Percentiles rank a stretch among this genome's conserved stretches.
phyloP scores from a whole-genome alignment of 1,140 invertebrate genomes.

The Penaeus chinensis region DNA sequence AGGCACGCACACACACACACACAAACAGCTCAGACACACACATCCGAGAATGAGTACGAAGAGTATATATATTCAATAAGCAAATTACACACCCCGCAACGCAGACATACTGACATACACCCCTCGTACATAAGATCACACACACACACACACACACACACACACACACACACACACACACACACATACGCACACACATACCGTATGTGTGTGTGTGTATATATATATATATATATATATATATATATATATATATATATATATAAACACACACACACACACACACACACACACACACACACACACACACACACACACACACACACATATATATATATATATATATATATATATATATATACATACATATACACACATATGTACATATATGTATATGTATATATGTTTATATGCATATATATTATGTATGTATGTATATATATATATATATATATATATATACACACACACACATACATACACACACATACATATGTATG shows the following conservation, averaged over 20 bases:
- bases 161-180: slow-evolving; percentile 19
- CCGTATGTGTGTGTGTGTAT: slow-evolving; percentile 10
- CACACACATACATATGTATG: background rate
- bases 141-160: slow-evolving; percentile 35
- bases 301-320: slow-evolving; percentile 11
- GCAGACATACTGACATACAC: too few relatives aligned
- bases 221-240: slow-evolving; percentile 8
- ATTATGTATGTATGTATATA: too few relatives aligned
- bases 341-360: slow-evolving; percentile 32
- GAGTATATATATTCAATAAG: too few relatives aligned
- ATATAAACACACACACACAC: slow-evolving; percentile 3
- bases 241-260: background rate
- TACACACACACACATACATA: background rate
- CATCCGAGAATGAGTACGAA: too few relatives aligned
- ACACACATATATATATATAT: slow-evolving; percentile 33
- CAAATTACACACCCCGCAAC: too few relatives aligned
- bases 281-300: background rate
- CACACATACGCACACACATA: slow-evolving; percentile 28
- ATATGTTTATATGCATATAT: too few relatives aligned
- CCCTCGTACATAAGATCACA: background rate
- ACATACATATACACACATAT: slow-evolving; percentile 4
- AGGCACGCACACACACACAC: too few relatives aligned
- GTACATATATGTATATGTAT: too few relatives aligned
- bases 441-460: background rate
- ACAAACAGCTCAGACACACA: too few relatives aligned